Evolutionary conservation across 2,113 vertebrate species (phyloP).

Genomic region (Equus przewalskii): DNA sequence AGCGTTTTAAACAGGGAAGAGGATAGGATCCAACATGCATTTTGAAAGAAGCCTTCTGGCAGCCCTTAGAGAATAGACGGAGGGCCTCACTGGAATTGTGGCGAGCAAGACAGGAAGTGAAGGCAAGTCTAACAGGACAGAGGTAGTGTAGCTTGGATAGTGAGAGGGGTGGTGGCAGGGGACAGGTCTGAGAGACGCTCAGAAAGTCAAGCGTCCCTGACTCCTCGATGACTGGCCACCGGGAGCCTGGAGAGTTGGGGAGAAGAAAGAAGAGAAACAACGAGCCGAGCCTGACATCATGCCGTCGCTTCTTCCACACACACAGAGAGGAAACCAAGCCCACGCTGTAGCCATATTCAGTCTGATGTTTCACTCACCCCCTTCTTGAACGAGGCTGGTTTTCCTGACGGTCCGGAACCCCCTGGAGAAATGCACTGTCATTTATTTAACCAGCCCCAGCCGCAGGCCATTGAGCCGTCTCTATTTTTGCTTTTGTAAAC

Average conservation of each 20-base stretch:
- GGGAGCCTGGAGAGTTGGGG: background rate
- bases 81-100: background rate
- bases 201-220: background rate
- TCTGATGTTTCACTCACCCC: background rate
- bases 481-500: constrained; percentile 51
- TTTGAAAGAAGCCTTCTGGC: background rate
- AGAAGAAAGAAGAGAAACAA: background rate
- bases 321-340: background rate
- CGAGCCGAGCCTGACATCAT: fast-evolving
- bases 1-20: background rate
- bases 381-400: background rate
- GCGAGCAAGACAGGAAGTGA: background rate
- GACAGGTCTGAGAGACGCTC: background rate
- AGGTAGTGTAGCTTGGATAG: no score
- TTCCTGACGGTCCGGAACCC: background rate
- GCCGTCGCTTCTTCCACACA: fast-evolving
- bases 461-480: background rate
- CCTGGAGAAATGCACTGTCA: background rate
- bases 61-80: background rate
- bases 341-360: fast-evolving
- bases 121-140: background rate
- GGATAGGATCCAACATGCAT: background rate
- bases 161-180: background rate
- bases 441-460: background rate
- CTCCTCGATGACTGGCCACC: background rate